phyloP scores from a whole-genome alignment of 2,888 invertebrate species.

The Disparrhopalites patrizii region DNA sequence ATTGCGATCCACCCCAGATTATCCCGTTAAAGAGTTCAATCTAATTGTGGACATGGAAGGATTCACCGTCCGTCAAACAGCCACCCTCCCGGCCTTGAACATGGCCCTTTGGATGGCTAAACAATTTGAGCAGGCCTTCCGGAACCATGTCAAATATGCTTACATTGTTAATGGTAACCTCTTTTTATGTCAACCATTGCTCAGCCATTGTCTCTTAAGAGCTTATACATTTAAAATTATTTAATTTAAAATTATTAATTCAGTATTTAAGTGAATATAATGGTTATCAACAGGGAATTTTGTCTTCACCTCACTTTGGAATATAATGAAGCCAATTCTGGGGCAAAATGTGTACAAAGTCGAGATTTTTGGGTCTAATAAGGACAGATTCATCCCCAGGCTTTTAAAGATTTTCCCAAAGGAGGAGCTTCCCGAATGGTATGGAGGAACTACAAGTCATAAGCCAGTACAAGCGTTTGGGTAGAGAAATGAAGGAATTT shows the following conservation, averaged over 20 bases:
- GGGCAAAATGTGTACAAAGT: slow-evolving; percentile 19
- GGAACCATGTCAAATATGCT: slow-evolving; percentile 13
- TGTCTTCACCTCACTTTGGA: slow-evolving; percentile 11
- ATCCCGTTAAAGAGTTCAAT: slow-evolving; percentile 18
- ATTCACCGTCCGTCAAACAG: slow-evolving; percentile 9
- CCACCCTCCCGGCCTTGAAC: slow-evolving; percentile 5
- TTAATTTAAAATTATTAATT: background rate
- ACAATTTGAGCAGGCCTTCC: slow-evolving; percentile 23
- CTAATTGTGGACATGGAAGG: slow-evolving; percentile 25
- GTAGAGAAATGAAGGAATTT: too few species aligned
- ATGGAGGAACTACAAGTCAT: slow-evolving; percentile 5
- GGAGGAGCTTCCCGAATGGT: slow-evolving; percentile 12
- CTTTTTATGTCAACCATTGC: too few species aligned
- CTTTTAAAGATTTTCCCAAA: slow-evolving; percentile 12
- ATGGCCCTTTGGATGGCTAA: slow-evolving; percentile 21
- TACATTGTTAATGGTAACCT: slow-evolving; percentile 22
- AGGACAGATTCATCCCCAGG: slow-evolving; percentile 10
- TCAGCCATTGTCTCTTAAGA: too few species aligned
- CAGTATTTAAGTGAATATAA: background rate
- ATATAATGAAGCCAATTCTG: slow-evolving; percentile 16
- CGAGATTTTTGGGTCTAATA: slow-evolving; percentile 20
- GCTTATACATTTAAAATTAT: too few species aligned
- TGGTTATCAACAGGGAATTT: slow-evolving; percentile 7
- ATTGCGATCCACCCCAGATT: background rate
- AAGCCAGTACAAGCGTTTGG: background rate